Conservation (phyloP, 2,113 vertebrate genomes). For the Bos indicus region DNA sequence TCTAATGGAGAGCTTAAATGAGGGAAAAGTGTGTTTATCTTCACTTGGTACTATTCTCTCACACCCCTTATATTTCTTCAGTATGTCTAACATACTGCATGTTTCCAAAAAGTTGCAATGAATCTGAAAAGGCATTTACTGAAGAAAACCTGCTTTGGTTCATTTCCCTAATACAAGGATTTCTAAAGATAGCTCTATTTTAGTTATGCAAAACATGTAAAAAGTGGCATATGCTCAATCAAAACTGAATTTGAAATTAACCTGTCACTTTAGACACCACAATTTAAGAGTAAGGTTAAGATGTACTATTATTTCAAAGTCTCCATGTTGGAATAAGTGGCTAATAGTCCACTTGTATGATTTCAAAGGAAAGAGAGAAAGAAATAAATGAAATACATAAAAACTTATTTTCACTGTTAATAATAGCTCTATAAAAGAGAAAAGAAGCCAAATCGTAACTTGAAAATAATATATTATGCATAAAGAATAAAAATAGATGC, state of each 20-base stretch:
- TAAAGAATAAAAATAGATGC: not conserved
- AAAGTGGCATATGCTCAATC: constrained; percentile 82
- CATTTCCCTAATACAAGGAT: constrained; percentile 81
- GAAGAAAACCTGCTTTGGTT: constrained; percentile 75
- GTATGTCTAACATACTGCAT: constrained; percentile 64
- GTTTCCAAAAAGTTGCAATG: constrained; percentile 70
- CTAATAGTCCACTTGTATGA: constrained; percentile 30
- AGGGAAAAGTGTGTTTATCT: constrained; percentile 39
- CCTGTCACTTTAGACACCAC: constrained; percentile 80
- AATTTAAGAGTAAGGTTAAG: constrained; percentile 54
- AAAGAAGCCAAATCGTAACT: constrained; percentile 28
- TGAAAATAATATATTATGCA: not conserved
- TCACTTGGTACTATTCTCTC: constrained; percentile 11
- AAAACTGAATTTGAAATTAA: constrained; percentile 84
- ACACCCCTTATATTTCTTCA: constrained; percentile 45
- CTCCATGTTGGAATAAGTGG: constrained; percentile 38
- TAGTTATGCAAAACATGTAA: constrained; percentile 83
- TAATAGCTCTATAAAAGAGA: constrained; percentile 17
- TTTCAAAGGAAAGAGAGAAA: not conserved
- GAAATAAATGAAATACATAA: not conserved
- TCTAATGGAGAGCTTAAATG: constrained; percentile 53
- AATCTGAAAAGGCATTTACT: constrained; percentile 72
- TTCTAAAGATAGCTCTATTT: constrained; percentile 85
- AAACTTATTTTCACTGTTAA: not conserved
- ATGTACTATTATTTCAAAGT: constrained; percentile 57